Percentiles rank a stretch among this genome's conserved stretches.
These are phyloP conservation scores for Neodiprion pinetum DNA, from an alignment of 1,140 invertebrate species.

Conservation along the genomic window DNA sequence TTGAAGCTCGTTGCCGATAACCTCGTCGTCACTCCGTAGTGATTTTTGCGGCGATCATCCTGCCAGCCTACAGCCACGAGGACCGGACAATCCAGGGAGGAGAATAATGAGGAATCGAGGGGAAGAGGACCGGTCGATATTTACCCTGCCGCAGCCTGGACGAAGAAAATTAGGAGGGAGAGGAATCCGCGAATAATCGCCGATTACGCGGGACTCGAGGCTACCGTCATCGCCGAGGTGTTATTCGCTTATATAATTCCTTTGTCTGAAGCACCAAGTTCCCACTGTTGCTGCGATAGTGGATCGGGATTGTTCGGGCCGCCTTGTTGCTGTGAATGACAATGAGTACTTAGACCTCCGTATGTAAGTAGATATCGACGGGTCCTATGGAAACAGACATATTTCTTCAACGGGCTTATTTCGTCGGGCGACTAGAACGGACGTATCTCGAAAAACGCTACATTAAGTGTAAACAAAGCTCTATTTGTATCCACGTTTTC, in stretches of 20 bases:
- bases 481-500: no score
- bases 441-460: no score
- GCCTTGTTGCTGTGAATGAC: no score
- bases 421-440: no score
- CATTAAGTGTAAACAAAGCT: no score
- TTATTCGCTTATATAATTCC: neutral
- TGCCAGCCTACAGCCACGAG: neutral
- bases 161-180: neutral
- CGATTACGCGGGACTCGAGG: neutral
- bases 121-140: slow-evolving; percentile 4
- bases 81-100: neutral
- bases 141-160: neutral
- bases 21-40: no score
- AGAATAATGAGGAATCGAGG: neutral
- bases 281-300: neutral
- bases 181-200: neutral
- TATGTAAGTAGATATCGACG: no score
- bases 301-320: no score
- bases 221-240: neutral
- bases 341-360: no score
- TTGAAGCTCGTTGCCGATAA: neutral
- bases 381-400: no score
- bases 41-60: neutral
- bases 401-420: no score
- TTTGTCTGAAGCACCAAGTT: neutral